Percentiles rank a stretch among this genome's conserved stretches.
These are phyloP conservation scores for Lepetodrilus schrolli DNA, from an alignment of 2,888 invertebrate genomes.

Conservation along the genomic window DNA sequence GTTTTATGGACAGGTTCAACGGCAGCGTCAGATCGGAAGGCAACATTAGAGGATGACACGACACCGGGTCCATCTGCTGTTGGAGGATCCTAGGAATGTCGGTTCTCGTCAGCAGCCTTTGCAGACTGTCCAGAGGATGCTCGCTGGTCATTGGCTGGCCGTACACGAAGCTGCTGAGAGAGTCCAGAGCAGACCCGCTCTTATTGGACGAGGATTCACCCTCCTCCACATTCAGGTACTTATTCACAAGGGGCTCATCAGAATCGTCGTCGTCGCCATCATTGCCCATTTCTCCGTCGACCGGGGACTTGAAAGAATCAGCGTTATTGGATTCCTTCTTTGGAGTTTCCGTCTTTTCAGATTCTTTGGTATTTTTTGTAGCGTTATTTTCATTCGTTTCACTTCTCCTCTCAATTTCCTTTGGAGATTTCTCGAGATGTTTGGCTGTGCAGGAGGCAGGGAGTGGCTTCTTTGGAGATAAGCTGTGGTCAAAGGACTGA, in stretches of 20 bases:
- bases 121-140: slow-evolving; percentile 94
- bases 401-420: background rate
- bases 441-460: background rate
- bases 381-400: background rate
- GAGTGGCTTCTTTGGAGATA: background rate
- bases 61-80: slow-evolving; percentile 23
- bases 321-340: background rate
- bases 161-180: slow-evolving; percentile 72
- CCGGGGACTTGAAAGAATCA: background rate
- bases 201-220: background rate
- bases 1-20: slow-evolving; percentile 60
- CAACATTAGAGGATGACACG: slow-evolving; percentile 22
- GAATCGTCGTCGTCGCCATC: background rate
- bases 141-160: slow-evolving; percentile 76
- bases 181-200: slow-evolving; percentile 66
- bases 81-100: slow-evolving; percentile 78
- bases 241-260: slow-evolving; percentile 44
- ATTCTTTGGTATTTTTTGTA: slow-evolving; percentile 7
- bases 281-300: too few relatives aligned
- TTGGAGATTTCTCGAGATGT: slow-evolving; percentile 25
- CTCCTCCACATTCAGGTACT: slow-evolving; percentile 53
- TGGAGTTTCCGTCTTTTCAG: background rate
- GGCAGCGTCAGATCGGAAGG: slow-evolving; percentile 50
- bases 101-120: slow-evolving; percentile 96
- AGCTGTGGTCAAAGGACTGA: background rate